Base-by-base conservation (phyloP, 2,113 vertebrate genomes). In the Silurus glanis region DNA sequence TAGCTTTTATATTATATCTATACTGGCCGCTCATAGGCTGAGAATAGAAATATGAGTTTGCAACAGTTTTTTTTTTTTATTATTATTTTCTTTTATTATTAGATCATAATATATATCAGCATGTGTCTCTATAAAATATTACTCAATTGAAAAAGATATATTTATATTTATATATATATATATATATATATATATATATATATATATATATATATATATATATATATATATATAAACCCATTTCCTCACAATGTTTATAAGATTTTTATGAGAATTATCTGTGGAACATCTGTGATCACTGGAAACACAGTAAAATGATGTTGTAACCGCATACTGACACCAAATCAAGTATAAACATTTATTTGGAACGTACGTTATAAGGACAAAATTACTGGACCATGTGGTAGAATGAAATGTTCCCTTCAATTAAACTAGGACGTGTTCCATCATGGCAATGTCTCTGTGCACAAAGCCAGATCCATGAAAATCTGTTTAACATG, bases 1-100 rank as follows among this genome's bases (percentile, higher is more conserved):
- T 87, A 85, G 61, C 16, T 55, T 23, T 64, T 82, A 66, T 82
- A 51, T 82, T 64, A 47, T 81, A 25, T 55, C 53, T 79, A 37
- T 56, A 37, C n/a, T 17, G 25, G 16, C n/a, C 76, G 56, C n/a
- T 25, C 56, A 17, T 58, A 58, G 76, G 7, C 53, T 37, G 76
- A 79, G 76, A 79, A 55, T 13, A 76, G n/a, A 55, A 49, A 76
- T 76, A 0, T 75, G 49, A 75, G 16, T 53, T 53, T 21, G 6
- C 49, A 2, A 19, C 10, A 25, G 5, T n/a, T 28, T 56, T 78
- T 78, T 78, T 55, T 56, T 78, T 56, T 2, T 37, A n/a, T n/a
- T n/a, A n/a, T 37, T 37, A 37, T 37, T 37, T 37, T 37, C n/a
- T 37, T 37, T 37, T 37, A 37, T 37, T 37, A 37, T 37, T 37